Evolutionary conservation across 2,888 invertebrate species (phyloP).

Genomic region (Athetis lepigone): DNA sequence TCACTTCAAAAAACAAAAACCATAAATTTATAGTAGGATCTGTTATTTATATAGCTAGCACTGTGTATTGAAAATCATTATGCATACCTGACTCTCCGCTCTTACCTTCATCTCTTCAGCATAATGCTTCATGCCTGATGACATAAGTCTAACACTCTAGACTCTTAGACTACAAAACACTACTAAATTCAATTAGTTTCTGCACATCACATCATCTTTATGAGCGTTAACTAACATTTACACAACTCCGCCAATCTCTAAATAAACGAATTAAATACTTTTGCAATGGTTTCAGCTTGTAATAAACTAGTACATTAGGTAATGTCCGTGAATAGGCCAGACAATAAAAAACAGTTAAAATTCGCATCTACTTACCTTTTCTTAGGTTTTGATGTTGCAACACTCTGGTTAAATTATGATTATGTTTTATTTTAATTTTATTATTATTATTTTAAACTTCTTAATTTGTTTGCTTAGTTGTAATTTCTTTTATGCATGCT

Average conservation of each 20-base stretch:
- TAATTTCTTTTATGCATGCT: too few species aligned
- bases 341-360: constrained; percentile 57
- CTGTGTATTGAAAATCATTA: too few species aligned
- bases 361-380: constrained; percentile 71
- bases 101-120: too few species aligned
- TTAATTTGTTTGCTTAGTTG: too few species aligned
- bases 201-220: constrained; percentile 29
- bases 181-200: constrained; percentile 5
- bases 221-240: constrained; percentile 7
- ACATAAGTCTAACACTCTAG: background rate
- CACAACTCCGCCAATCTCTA: constrained; percentile 4
- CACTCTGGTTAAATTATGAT: constrained; percentile 63
- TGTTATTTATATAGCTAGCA: too few species aligned
- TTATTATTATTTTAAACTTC: too few species aligned
- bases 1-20: too few species aligned
- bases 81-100: too few species aligned
- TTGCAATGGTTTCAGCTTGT: constrained; percentile 25
- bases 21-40: too few species aligned
- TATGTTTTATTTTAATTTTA: too few species aligned
- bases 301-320: constrained; percentile 19
- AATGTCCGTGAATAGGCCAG: constrained; percentile 66
- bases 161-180: background rate
- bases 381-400: constrained; percentile 64
- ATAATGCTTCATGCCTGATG: background rate
- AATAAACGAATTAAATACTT: constrained; percentile 20